Base-by-base conservation (phyloP, 2,113 vertebrate species). In the Petromus typicus region DNA sequence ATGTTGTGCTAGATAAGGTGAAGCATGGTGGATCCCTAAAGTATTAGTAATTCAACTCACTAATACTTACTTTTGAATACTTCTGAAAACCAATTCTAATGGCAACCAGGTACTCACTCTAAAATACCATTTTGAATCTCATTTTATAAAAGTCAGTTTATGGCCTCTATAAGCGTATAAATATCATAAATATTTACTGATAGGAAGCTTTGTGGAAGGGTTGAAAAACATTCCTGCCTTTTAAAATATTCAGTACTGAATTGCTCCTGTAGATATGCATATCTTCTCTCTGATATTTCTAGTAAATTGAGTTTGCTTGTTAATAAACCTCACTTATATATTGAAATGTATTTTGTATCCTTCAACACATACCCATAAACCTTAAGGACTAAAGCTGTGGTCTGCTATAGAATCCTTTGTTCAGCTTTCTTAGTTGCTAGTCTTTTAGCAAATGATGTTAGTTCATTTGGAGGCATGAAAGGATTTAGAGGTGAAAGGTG, bases 161-260 rank as follows among this genome's bases (percentile, higher is more conserved):
- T 75, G 27, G 25, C 76, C 66, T 76, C 83, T 66, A 93, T 81
- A 95, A 96, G 71, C 45, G 69, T 78, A 2, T 67, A 59, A 96
- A 37, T 94, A 79, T 85, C 86, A 43, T 92, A 89, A 86, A 90
- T 37, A 93, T 78, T 76, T 96, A 64, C 81, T 78, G 71, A 79
- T 7, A 67, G n/a, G 8, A 59, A 88, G 5, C 7, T 79, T 87
- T 87, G 10, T 14, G 16, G 32, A 90, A 48, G 34, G 34, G 83
- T 45, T 86, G 22, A 86, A 92, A 90, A 93, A 45, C 40, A 81
- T 45, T n/a, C 75, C 59, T 61, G 27, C 79, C 86, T 7, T 10
- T 89, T 89, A 82, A 12, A 17, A 92, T 83, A 89, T 86, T 88
- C 34, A 84, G 13, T 51, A 18, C 34, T 54, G 17, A 90, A 90